phyloP scores from a whole-genome alignment of 2,888 invertebrate species.

The Monoplex corrugatus region DNA sequence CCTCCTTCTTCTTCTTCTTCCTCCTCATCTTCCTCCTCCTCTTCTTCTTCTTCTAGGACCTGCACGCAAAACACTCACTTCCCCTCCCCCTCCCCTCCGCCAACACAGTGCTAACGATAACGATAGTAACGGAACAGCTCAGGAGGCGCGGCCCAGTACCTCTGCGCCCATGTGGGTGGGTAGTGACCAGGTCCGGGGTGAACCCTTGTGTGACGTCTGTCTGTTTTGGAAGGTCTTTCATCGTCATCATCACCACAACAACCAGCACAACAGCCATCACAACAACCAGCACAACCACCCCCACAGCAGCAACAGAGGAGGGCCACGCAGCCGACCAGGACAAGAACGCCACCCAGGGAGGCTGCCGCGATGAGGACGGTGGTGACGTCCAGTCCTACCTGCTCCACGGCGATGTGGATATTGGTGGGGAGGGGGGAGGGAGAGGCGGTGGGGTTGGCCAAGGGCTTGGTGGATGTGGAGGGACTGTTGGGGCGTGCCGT shows the following conservation, averaged over 20 bases:
- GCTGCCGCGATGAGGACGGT: neutral
- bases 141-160: no score
- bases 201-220: slow-evolving; percentile 3
- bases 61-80: neutral
- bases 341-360: neutral
- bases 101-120: no score
- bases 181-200: no score
- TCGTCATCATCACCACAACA: neutral
- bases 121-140: neutral
- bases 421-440: neutral
- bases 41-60: neutral
- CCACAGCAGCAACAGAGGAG: slow-evolving; percentile 15
- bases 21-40: neutral
- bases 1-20: neutral
- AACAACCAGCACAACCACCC: neutral
- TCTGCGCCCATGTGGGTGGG: no score
- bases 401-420: neutral
- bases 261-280: neutral
- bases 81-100: no score
- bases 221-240: neutral
- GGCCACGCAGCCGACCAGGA: neutral
- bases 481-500: neutral
- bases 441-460: neutral
- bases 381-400: neutral
- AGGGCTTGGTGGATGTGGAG: no score